A percentile compares a stretch with the other conserved stretches of the same genome.
phyloP scores from a whole-genome alignment of 2,888 invertebrate genomes.

The Trachelus tabidus region DNA sequence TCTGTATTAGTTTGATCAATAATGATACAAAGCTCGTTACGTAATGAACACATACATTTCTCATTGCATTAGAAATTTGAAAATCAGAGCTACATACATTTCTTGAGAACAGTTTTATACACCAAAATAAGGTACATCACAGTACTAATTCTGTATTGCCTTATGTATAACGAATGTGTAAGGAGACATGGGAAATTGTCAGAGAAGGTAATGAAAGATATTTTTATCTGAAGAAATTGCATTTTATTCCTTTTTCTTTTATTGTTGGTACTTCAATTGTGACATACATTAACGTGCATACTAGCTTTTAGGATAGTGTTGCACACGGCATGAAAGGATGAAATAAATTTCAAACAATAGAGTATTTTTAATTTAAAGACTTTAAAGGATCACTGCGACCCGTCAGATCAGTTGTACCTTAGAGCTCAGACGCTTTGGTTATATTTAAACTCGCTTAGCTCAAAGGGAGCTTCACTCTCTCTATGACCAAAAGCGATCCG shows the following conservation, averaged over 20 bases:
- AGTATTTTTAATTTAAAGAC: conserved; percentile 18
- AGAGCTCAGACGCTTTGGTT: conserved; percentile 31
- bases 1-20: background rate
- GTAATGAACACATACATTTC: background rate
- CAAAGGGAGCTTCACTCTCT: conserved; percentile 4
- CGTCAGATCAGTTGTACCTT: conserved; percentile 34
- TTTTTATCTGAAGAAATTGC: conserved; percentile 3
- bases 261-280: conserved; percentile 20
- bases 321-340: conserved; percentile 15
- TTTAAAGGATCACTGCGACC: conserved; percentile 26
- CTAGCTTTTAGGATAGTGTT: conserved; percentile 20
- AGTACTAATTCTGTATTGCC: background rate
- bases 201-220: background rate
- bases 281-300: conserved; percentile 24
- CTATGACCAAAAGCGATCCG: conserved; percentile 34
- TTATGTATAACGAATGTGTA: background rate
- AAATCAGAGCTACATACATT: too few species aligned
- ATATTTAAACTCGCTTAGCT: background rate
- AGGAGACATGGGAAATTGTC: background rate
- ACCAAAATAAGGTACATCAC: background rate
- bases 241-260: conserved; percentile 15
- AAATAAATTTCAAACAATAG: conserved; percentile 2
- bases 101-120: background rate
- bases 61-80: background rate
- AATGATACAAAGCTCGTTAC: background rate